A percentile compares a stretch with the other conserved stretches of the same genome.
These are phyloP conservation scores for Gastrophysa polygoni DNA, from an alignment of 2,888 invertebrate genomes.

Conservation along the genomic window DNA sequence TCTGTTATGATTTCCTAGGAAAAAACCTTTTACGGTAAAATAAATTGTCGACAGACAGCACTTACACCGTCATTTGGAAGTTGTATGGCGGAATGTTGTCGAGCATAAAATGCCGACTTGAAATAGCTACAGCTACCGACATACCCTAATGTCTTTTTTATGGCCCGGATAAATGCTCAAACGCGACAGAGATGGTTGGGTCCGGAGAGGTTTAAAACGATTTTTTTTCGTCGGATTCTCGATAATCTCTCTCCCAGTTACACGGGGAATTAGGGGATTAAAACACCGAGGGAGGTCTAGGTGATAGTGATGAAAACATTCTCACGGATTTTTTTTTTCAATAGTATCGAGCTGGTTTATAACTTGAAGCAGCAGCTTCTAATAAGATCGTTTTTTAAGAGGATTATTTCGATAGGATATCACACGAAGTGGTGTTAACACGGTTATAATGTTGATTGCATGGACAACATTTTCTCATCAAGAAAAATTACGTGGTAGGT, in stretches of 20 bases:
- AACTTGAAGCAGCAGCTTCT: too few species aligned
- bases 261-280: constrained; percentile 29
- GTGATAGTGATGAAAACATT: too few species aligned
- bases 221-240: constrained; percentile 20
- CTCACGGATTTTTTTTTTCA: too few species aligned
- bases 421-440: too few species aligned
- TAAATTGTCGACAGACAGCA: neutral
- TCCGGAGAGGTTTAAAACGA: constrained; percentile 11
- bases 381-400: too few species aligned
- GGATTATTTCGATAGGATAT: too few species aligned
- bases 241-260: constrained; percentile 22
- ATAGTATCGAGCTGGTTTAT: too few species aligned
- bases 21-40: neutral
- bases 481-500: too few species aligned
- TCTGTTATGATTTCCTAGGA: neutral
- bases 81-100: constrained; percentile 23
- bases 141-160: constrained; percentile 38
- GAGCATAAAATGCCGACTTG: constrained; percentile 19
- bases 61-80: constrained; percentile 11
- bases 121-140: constrained; percentile 34
- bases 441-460: too few species aligned
- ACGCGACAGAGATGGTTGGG: constrained; percentile 21
- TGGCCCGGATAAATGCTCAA: constrained; percentile 27
- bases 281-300: constrained; percentile 29
- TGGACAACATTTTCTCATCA: too few species aligned